phyloP scores from a whole-genome alignment of 2,888 invertebrate species.

The Cremastinae sp. region DNA sequence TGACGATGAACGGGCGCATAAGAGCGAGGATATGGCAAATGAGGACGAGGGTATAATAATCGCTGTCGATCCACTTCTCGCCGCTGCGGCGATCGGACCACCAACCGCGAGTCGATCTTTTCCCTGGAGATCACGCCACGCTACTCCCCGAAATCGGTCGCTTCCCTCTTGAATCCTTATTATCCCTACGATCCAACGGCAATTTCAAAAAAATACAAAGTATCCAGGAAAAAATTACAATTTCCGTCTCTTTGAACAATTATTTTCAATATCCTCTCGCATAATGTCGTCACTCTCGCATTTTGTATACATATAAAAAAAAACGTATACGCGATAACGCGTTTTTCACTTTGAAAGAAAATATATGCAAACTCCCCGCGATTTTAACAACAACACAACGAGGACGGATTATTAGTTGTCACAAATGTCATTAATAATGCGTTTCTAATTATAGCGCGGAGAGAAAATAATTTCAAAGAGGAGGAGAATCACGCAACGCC shows the following conservation, averaged over 20 bases:
- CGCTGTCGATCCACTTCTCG: constrained; percentile 55
- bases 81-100: constrained; percentile 48
- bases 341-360: too few species aligned
- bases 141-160: background rate
- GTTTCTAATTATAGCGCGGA: too few species aligned
- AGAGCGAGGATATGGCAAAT: background rate
- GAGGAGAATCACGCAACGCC: background rate
- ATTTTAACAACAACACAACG: too few species aligned
- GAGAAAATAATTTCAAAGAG: too few species aligned
- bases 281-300: too few species aligned
- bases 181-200: constrained; percentile 1
- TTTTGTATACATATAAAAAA: too few species aligned
- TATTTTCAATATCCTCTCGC: too few species aligned
- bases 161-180: background rate
- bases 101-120: constrained; percentile 43
- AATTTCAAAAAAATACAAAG: background rate
- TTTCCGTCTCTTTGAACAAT: too few species aligned
- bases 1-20: constrained; percentile 43
- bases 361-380: too few species aligned
- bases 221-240: background rate
- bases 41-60: constrained; percentile 42
- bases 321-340: too few species aligned
- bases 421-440: too few species aligned
- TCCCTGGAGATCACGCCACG: constrained; percentile 11
- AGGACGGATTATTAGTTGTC: too few species aligned